These are phyloP conservation scores for Otolemur crassicaudatus DNA, from an alignment of 2,797 vertebrate genomes.

Conservation along the genomic window DNA sequence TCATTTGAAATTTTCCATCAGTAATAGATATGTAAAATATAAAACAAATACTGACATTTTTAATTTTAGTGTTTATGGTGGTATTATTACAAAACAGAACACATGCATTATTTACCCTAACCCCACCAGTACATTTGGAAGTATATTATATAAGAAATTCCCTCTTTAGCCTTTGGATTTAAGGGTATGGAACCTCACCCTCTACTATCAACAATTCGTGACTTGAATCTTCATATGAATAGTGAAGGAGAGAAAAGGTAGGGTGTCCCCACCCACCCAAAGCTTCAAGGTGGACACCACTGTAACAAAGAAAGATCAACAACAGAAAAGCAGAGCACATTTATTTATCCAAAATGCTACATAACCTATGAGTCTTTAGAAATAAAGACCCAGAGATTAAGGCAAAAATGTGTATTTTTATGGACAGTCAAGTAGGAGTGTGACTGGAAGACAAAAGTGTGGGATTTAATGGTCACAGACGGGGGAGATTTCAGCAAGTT, in stretches of 20 bases:
- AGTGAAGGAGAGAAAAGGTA: not conserved
- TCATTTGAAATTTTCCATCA: not conserved
- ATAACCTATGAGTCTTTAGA: not conserved
- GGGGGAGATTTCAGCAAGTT: not conserved
- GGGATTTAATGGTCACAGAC: not conserved
- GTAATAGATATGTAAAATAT: not conserved
- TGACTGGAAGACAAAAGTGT: not conserved
- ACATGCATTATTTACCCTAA: not conserved
- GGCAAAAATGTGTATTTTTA: not conserved
- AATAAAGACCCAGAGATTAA: not conserved
- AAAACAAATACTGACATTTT: not conserved
- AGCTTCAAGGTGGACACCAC: not conserved
- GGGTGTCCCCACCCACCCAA: not conserved
- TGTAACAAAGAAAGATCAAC: not conserved
- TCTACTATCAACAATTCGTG: not conserved
- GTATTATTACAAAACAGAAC: not conserved
- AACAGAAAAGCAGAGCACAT: not conserved
- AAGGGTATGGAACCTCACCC: not conserved
- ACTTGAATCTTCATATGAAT: not conserved
- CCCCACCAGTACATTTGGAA: not conserved
- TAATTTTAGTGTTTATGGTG: not conserved
- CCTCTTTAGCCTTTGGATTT: not conserved
- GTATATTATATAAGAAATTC: not conserved
- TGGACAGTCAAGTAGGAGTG: not conserved
- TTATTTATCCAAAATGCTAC: not conserved